Evolutionary conservation across 2,888 invertebrate species (phyloP).

Genomic region (Drosophila incognita): DNA sequence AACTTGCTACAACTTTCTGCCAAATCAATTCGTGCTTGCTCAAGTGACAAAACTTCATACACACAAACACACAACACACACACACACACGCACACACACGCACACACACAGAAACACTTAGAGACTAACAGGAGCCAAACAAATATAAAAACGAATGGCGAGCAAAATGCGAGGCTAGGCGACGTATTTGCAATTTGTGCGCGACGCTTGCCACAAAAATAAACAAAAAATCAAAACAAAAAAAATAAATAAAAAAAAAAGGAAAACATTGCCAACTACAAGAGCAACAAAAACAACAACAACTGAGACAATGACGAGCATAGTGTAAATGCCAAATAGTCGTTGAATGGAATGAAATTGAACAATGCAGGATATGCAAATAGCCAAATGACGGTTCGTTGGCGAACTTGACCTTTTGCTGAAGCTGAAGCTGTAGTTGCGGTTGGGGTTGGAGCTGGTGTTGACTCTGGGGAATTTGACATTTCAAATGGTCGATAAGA

Average conservation of each 20-base stretch:
- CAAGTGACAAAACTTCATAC: conserved; percentile 59
- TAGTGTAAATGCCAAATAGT: conserved; percentile 50
- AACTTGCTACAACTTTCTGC: conserved; percentile 59
- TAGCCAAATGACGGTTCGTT: conserved; percentile 34
- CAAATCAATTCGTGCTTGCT: conserved; percentile 75
- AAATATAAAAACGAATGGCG: conserved; percentile 20
- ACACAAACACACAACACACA: conserved; percentile 13
- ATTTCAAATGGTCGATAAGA: conserved; percentile 1
- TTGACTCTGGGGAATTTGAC: neutral
- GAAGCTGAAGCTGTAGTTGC: neutral
- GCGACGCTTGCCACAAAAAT: conserved; percentile 62
- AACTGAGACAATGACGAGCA: conserved; percentile 39
- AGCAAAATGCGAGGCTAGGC: conserved; percentile 58
- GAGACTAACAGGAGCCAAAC: conserved; percentile 17
- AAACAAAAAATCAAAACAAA: conserved; percentile 13
- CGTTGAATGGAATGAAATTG: conserved; percentile 13
- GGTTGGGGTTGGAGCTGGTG: neutral
- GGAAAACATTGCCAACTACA: conserved; percentile 37
- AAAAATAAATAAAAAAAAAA: neutral
- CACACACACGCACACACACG: conserved; percentile 20
- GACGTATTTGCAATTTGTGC: conserved; percentile 70
- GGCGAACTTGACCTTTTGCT: conserved; percentile 43
- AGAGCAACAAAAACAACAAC: conserved; percentile 5
- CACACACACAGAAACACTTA: conserved; percentile 14
- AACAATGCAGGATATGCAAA: conserved; percentile 52